phyloP scores from a whole-genome alignment of 1,140 invertebrate genomes.

The Anadara kagoshimensis region DNA sequence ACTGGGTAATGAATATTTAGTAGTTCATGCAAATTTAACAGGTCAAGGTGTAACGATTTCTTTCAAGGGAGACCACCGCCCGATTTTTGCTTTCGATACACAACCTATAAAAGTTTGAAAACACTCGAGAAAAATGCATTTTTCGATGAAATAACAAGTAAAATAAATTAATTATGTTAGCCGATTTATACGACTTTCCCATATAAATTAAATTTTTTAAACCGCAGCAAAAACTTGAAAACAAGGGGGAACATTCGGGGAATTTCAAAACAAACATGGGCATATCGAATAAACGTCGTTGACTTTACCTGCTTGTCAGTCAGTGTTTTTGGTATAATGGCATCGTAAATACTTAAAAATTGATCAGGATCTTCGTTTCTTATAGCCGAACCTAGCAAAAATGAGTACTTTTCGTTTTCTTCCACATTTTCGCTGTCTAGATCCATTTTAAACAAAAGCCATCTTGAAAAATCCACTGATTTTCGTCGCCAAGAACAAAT shows the following conservation, averaged over 20 bases:
- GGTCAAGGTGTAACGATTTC: slow-evolving; percentile 24
- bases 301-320: slow-evolving; percentile 51
- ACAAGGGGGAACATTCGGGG: background rate
- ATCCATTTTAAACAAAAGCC: slow-evolving; percentile 65
- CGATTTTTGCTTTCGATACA: background rate
- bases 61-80: background rate
- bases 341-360: slow-evolving; percentile 61
- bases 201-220: background rate
- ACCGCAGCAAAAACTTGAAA: background rate
- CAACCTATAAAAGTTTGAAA: no score
- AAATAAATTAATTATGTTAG: no score
- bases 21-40: slow-evolving; percentile 35
- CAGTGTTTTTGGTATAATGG: slow-evolving; percentile 53
- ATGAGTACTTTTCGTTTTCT: slow-evolving; percentile 62
- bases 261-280: slow-evolving; percentile 28
- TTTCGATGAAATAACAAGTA: no score
- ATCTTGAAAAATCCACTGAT: slow-evolving; percentile 58
- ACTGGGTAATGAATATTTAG: slow-evolving; percentile 42
- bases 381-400: slow-evolving; percentile 63
- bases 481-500: slow-evolving; percentile 61
- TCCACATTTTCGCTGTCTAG: slow-evolving; percentile 54
- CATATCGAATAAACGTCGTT: background rate
- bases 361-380: slow-evolving; percentile 62
- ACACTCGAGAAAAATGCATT: no score
- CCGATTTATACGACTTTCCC: no score